A percentile compares a stretch with the other conserved stretches of the same genome.
These are phyloP conservation scores for Sylvia atricapilla DNA, from an alignment of 2,113 vertebrate genomes.

Conservation along the genomic window DNA sequence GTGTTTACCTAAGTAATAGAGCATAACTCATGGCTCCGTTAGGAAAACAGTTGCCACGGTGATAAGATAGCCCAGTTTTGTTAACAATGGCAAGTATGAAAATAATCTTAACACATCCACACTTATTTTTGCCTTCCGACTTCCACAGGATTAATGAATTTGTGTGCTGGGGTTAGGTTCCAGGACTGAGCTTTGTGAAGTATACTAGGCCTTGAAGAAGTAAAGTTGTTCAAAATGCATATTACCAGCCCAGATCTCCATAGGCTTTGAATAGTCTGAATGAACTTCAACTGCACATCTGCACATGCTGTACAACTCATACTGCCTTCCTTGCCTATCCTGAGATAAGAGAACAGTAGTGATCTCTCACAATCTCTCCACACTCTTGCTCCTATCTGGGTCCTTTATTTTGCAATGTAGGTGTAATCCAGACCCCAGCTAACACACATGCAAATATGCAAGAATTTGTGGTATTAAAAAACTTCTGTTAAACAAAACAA, in stretches of 20 bases:
- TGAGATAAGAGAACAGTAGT: not conserved
- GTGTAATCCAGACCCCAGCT: not conserved
- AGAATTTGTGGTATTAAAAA: constrained; percentile 28
- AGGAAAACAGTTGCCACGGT: not conserved
- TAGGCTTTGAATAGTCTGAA: not conserved
- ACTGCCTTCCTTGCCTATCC: not conserved
- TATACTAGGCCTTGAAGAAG: not conserved
- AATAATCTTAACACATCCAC: not conserved
- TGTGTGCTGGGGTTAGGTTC: not conserved
- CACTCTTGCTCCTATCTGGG: not conserved
- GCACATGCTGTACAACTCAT: not conserved
- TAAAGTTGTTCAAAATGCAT: not conserved
- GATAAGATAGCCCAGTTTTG: not conserved
- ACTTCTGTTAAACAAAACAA: not conserved
- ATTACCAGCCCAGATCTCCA: not conserved
- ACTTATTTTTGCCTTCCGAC: not conserved
- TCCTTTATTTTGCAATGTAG: not conserved
- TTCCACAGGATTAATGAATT: not conserved
- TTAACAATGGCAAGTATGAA: not conserved
- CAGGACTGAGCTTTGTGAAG: not conserved
- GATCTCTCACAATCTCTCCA: not conserved
- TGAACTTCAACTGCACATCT: not conserved
- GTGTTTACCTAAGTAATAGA: not conserved
- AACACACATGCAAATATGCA: not conserved
- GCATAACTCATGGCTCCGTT: not conserved